These are phyloP conservation scores for Schizothorax lantsangensis DNA, from an alignment of 2,797 vertebrate genomes.

Conservation along the genomic window DNA sequence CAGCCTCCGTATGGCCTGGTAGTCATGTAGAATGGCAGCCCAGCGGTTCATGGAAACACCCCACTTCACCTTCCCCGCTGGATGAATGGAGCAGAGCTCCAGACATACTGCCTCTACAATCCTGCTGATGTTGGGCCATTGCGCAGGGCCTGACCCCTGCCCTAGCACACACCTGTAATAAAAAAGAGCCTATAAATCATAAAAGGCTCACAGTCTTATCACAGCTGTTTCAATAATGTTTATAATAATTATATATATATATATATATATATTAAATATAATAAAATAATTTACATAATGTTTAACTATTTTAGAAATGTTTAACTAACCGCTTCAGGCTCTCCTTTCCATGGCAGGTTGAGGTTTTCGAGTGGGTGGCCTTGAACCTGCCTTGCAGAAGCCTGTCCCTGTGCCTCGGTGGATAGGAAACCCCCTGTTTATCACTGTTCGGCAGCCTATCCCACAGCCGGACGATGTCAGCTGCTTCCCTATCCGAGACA, in stretches of 20 bases:
- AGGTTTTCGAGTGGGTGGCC: background rate
- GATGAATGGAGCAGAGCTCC: background rate
- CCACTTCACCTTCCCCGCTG: background rate
- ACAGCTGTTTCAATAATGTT: too few species aligned
- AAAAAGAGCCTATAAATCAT: too few species aligned
- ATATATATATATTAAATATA: too few species aligned
- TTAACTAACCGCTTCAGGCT: background rate
- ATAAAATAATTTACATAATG: too few species aligned
- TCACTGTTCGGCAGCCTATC: background rate
- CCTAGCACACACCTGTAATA: background rate
- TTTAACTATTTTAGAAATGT: too few species aligned
- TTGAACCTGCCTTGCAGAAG: constrained; percentile 2
- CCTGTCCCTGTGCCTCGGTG: background rate
- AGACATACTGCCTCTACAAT: background rate
- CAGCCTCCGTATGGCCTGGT: background rate
- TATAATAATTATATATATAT: too few species aligned
- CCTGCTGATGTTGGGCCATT: background rate
- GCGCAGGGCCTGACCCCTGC: background rate
- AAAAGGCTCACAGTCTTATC: too few species aligned
- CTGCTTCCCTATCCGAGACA: background rate
- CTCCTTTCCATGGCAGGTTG: background rate
- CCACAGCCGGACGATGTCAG: background rate
- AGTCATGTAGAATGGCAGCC: background rate
- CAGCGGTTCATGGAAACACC: background rate
- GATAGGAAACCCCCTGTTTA: background rate